These are phyloP conservation scores for Schlechtendalia chinensis DNA, from an alignment of 1,140 invertebrate species.

Conservation along the genomic window DNA sequence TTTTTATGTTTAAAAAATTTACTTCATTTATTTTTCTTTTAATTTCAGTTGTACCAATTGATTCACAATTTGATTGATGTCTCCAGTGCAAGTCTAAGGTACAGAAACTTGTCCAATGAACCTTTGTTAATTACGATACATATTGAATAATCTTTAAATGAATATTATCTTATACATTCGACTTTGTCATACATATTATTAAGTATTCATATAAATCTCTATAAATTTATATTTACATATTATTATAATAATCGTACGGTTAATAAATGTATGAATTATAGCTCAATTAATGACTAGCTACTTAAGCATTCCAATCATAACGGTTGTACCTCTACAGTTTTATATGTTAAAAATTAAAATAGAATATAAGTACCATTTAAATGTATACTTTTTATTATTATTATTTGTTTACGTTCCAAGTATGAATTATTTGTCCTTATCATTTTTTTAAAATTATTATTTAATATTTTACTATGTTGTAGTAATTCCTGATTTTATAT, in stretches of 20 bases:
- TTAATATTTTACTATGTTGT: too few relatives aligned
- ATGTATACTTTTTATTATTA: not conserved
- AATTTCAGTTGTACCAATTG: not conserved
- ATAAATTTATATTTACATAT: not conserved
- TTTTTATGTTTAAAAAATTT: not conserved
- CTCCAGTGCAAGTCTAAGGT: conserved; percentile 72
- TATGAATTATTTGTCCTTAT: too few relatives aligned
- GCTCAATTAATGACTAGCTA: too few relatives aligned
- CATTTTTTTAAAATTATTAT: too few relatives aligned
- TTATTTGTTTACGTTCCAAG: not conserved
- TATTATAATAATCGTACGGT: too few relatives aligned
- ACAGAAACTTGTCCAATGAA: conserved; percentile 63
- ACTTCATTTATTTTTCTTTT: not conserved
- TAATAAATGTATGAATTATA: too few relatives aligned
- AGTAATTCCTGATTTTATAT: too few relatives aligned
- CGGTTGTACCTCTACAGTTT: not conserved
- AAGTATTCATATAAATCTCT: not conserved
- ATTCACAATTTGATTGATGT: conserved; percentile 83
- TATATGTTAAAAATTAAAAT: not conserved
- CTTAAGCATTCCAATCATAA: not conserved
- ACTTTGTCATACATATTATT: not conserved
- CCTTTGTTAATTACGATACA: too few relatives aligned
- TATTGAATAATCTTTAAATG: too few relatives aligned
- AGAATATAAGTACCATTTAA: too few relatives aligned
- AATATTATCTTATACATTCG: not conserved